A percentile compares a stretch with the other conserved stretches of the same genome.
Evolutionary conservation across 2,888 invertebrate genomes (phyloP).

Genomic region (Ectemnius lituratus): DNA sequence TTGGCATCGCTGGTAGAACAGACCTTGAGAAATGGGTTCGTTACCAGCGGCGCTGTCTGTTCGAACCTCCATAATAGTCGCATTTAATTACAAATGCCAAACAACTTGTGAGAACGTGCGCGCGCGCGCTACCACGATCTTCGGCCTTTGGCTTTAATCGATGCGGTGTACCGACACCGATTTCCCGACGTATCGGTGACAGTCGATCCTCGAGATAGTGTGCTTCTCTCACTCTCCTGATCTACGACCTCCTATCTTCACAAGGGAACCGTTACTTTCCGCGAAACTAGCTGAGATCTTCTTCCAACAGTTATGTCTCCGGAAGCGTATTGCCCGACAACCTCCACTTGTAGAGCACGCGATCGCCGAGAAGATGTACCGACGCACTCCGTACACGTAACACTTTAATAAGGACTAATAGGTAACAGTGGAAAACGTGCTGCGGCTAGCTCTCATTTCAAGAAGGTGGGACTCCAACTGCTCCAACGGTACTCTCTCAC

Average conservation of each 20-base stretch:
- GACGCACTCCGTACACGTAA: background rate
- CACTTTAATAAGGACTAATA: constrained; percentile 7
- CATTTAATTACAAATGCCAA: constrained; percentile 48
- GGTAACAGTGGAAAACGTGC: constrained; percentile 1
- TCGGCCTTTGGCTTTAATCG: constrained; percentile 35
- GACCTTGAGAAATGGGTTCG: constrained; percentile 5
- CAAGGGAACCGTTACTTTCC: constrained; percentile 5
- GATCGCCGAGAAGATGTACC: background rate
- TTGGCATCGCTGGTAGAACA: background rate
- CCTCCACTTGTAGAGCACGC: background rate
- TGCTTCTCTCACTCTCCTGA: constrained; percentile 9
- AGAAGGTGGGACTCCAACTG: no score
- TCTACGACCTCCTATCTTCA: constrained; percentile 9
- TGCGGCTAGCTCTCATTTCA: background rate
- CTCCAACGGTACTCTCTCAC: no score
- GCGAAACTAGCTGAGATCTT: constrained; percentile 15
- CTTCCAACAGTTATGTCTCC: constrained; percentile 1
- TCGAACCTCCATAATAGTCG: constrained; percentile 44
- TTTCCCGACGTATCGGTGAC: constrained; percentile 20
- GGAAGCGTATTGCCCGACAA: background rate
- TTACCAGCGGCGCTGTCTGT: background rate
- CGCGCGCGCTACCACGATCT: no score
- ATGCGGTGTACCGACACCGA: constrained; percentile 1
- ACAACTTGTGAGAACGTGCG: constrained; percentile 5
- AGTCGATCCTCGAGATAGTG: background rate